Conservation (phyloP, 2,113 vertebrate species). For the Perca schrenkii region DNA sequence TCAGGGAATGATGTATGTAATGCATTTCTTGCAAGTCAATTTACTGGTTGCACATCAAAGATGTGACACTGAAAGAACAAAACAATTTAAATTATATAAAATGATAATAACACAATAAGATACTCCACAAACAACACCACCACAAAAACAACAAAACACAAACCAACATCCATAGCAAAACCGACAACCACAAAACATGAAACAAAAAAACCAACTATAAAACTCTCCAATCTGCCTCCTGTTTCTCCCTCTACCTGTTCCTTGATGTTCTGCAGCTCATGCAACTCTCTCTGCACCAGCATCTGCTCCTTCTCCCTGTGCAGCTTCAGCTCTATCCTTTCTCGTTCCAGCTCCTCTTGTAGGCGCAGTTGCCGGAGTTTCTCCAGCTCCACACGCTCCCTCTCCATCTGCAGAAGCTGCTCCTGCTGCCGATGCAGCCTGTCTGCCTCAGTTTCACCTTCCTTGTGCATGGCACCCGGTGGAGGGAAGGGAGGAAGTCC, state of each 20-base stretch:
- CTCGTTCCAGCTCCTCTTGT: slow-evolving; percentile 96
- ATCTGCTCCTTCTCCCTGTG: slow-evolving; percentile 97
- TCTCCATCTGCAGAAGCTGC: slow-evolving; percentile 93
- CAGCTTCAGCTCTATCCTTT: slow-evolving; percentile 92
- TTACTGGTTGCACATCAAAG: slow-evolving; percentile 17
- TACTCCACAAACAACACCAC: slow-evolving; percentile 36
- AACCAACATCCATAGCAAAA: slow-evolving; percentile 21
- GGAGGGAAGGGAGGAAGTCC: slow-evolving; percentile 79
- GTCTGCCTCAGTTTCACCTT: slow-evolving; percentile 92
- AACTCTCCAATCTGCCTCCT: slow-evolving; percentile 22
- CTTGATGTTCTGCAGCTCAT: slow-evolving; percentile 97
- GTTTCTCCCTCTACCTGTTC: slow-evolving; percentile 89
- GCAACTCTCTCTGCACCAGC: slow-evolving; percentile 95
- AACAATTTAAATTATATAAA: slow-evolving; percentile 28
- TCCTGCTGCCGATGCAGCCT: slow-evolving; percentile 94
- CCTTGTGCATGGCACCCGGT: slow-evolving; percentile 83
- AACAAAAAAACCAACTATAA: slow-evolving; percentile 36
- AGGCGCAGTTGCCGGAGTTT: slow-evolving; percentile 93
- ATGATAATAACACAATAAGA: slow-evolving; percentile 6
- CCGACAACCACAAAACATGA: slow-evolving; percentile 43
- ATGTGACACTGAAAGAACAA: slow-evolving; percentile 4
- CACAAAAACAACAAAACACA: slow-evolving; percentile 39
- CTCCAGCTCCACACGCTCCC: slow-evolving; percentile 95
- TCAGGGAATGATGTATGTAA: neutral
- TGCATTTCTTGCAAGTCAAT: slow-evolving; percentile 20